A percentile compares a stretch with the other conserved stretches of the same genome.
These are phyloP conservation scores for Tetragnatha montana DNA, from an alignment of 2,888 invertebrate species.

Conservation along the genomic window DNA sequence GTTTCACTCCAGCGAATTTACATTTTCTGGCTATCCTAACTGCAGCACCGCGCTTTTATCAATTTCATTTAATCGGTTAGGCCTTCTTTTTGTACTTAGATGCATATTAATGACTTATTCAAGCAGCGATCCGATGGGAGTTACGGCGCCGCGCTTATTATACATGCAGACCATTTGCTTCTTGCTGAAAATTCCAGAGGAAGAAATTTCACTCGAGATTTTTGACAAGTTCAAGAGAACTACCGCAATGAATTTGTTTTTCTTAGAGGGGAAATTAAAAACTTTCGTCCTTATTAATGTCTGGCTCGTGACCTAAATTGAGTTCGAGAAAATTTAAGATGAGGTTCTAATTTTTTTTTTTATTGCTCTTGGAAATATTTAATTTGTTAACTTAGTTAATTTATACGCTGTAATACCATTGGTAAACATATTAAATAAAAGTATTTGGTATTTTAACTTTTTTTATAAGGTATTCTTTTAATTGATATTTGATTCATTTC, in stretches of 20 bases:
- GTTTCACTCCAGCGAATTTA: slow-evolving; percentile 38
- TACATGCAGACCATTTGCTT: slow-evolving; percentile 13
- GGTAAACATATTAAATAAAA: too few species aligned
- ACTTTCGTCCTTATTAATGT: not conserved
- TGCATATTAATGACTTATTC: slow-evolving; percentile 56
- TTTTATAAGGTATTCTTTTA: too few species aligned
- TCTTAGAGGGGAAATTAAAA: not conserved
- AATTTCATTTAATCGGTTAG: slow-evolving; percentile 47
- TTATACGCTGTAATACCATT: not conserved
- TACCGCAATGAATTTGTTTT: not conserved
- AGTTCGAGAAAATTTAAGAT: not conserved
- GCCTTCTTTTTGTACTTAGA: slow-evolving; percentile 26
- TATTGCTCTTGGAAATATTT: not conserved
- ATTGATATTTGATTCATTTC: too few species aligned
- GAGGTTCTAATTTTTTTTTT: not conserved
- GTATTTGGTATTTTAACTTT: too few species aligned
- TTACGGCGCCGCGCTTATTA: slow-evolving; percentile 14
- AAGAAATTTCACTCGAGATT: not conserved
- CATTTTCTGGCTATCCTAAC: slow-evolving; percentile 53
- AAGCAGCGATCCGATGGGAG: not conserved
- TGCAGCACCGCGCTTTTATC: slow-evolving; percentile 31
- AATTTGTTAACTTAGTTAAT: not conserved
- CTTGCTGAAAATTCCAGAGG: slow-evolving; percentile 4
- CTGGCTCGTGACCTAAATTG: not conserved
- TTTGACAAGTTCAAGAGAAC: slow-evolving; percentile 8